phyloP scores from a whole-genome alignment of 2,797 vertebrate genomes.

The Ispidina picta region DNA sequence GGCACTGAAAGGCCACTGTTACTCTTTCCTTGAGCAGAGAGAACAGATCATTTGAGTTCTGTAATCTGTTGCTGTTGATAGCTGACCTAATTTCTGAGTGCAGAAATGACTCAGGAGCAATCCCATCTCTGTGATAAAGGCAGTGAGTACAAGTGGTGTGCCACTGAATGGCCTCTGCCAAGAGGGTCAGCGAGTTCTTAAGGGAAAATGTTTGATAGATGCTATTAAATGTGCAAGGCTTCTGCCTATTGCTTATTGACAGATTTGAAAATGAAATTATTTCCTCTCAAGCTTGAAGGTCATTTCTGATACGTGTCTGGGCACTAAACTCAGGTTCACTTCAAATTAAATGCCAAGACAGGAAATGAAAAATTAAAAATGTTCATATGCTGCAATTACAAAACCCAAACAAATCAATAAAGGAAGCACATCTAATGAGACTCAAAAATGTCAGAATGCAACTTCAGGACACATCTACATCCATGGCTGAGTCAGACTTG shows the following conservation, averaged over 20 bases:
- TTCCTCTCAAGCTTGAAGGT: constrained; percentile 68
- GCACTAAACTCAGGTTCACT: constrained; percentile 17
- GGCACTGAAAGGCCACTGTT: not conserved
- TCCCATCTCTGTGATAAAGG: constrained; percentile 51
- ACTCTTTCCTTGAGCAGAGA: not conserved
- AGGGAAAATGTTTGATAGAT: constrained; percentile 61
- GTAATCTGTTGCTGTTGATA: constrained; percentile 38
- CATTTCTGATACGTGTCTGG: not conserved
- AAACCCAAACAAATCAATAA: not conserved
- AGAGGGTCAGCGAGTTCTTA: constrained; percentile 65
- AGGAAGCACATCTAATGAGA: not conserved
- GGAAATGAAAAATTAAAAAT: constrained; percentile 36
- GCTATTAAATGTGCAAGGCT: constrained; percentile 57
- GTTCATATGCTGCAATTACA: not conserved
- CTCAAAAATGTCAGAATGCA: constrained; percentile 6
- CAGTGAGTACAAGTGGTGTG: constrained; percentile 28
- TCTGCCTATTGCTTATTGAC: constrained; percentile 61
- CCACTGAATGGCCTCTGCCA: constrained; percentile 15
- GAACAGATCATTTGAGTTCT: constrained; percentile 4
- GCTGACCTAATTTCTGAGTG: constrained; percentile 53
- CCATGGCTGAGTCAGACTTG: not conserved
- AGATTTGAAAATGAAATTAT: constrained; percentile 55
- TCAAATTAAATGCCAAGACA: constrained; percentile 30
- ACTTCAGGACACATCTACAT: not conserved
- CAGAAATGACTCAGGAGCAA: constrained; percentile 16